Conservation (phyloP, 2,113 vertebrate genomes). For the Rhegmatorhina hoffmannsi region DNA sequence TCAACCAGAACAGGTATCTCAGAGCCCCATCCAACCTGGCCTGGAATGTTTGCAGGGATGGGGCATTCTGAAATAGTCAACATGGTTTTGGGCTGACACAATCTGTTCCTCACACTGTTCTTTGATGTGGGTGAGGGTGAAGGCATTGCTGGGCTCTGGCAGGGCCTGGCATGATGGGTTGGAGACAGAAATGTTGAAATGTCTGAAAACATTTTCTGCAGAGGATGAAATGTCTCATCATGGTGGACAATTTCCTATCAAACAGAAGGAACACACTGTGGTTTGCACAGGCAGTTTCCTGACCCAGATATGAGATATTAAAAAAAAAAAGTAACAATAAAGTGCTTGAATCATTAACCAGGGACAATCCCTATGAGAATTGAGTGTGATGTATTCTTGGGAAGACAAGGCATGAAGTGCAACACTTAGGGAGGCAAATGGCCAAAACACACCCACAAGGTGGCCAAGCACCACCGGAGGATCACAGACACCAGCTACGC, state of each 20-base stretch:
- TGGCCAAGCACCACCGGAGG: background rate
- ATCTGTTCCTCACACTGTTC: background rate
- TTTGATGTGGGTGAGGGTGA: rapidly evolving
- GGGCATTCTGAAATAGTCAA: background rate
- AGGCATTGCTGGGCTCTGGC: background rate
- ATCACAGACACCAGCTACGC: background rate
- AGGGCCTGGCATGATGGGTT: background rate
- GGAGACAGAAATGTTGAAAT: background rate
- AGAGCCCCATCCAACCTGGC: background rate
- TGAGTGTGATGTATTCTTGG: background rate
- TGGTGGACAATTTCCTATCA: background rate
- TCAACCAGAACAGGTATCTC: background rate
- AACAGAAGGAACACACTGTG: background rate
- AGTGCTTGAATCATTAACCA: background rate
- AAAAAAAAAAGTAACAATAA: background rate
- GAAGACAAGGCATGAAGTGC: background rate
- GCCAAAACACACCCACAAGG: background rate
- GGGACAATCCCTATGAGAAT: background rate
- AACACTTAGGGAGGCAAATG: background rate
- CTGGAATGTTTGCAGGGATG: background rate
- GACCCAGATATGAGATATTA: background rate
- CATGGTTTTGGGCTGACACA: background rate
- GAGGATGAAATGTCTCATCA: background rate
- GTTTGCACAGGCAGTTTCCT: background rate
- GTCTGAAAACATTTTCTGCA: background rate